phyloP scores from a whole-genome alignment of 2,888 invertebrate species.

The Ptychoptera contaminata region DNA sequence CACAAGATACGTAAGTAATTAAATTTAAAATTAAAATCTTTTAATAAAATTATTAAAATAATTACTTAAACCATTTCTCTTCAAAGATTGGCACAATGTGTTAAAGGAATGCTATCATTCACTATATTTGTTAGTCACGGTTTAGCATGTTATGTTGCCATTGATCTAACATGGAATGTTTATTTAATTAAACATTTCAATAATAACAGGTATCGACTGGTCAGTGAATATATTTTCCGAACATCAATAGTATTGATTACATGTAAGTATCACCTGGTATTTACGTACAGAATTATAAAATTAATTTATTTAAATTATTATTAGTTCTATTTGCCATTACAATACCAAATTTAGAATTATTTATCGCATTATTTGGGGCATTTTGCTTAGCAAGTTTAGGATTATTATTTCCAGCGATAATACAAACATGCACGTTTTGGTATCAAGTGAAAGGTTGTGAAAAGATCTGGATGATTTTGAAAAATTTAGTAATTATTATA shows the following conservation, averaged over 20 bases:
- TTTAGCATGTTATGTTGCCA: constrained; percentile 89
- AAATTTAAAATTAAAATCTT: too few relatives aligned
- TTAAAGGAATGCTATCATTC: constrained; percentile 55
- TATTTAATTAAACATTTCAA: constrained; percentile 45
- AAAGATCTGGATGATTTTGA: constrained; percentile 40
- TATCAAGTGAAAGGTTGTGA: constrained; percentile 39
- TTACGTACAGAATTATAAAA: neutral
- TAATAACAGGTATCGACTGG: constrained; percentile 39
- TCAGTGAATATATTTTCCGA: constrained; percentile 67
- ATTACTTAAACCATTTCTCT: constrained; percentile 14
- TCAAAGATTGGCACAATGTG: constrained; percentile 57
- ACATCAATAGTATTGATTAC: constrained; percentile 64
- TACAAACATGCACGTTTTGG: constrained; percentile 74
- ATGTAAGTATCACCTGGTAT: constrained; percentile 45
- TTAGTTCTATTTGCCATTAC: constrained; percentile 70
- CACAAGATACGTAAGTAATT: constrained; percentile 48
- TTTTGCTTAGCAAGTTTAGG: constrained; percentile 78
- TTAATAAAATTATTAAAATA: neutral
- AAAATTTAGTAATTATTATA: constrained; percentile 44
- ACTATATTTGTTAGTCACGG: constrained; percentile 86
- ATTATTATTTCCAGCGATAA: constrained; percentile 76
- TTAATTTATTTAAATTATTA: constrained; percentile 18
- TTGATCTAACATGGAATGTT: constrained; percentile 82
- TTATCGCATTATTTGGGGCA: constrained; percentile 74
- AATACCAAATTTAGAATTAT: constrained; percentile 70